Evolutionary conservation across 2,888 invertebrate genomes (phyloP).

Genomic region (Morpho helenor): DNA sequence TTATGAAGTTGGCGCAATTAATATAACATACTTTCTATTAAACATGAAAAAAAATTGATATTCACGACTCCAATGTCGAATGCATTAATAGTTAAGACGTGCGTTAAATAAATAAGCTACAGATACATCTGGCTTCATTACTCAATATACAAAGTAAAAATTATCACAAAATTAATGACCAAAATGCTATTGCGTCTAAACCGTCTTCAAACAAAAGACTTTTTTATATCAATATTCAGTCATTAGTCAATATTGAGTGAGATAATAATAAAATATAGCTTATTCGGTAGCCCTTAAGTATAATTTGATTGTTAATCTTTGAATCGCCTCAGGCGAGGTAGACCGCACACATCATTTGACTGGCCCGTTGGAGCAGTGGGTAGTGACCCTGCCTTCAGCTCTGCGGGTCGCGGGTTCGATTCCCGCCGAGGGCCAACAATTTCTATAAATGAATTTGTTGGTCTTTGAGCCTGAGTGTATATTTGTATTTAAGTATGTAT

Average conservation of each 20-base stretch:
- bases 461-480: too few relatives aligned
- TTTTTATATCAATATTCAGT: constrained; percentile 32
- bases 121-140: constrained; percentile 39
- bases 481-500: too few relatives aligned
- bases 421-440: too few relatives aligned
- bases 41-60: constrained; percentile 52
- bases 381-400: too few relatives aligned
- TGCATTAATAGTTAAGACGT: constrained; percentile 60
- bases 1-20: constrained; percentile 59
- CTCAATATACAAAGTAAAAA: constrained; percentile 24
- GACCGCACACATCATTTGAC: too few relatives aligned
- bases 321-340: constrained; percentile 51
- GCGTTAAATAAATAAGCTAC: constrained; percentile 58
- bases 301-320: constrained; percentile 74
- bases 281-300: constrained; percentile 73
- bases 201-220: background rate
- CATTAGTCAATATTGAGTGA: constrained; percentile 56
- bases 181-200: background rate
- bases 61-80: constrained; percentile 60
- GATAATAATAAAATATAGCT: constrained; percentile 66
- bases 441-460: too few relatives aligned
- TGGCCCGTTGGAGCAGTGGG: too few relatives aligned
- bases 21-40: constrained; percentile 60
- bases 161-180: constrained; percentile 10
- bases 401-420: too few relatives aligned